A percentile compares a stretch with the other conserved stretches of the same genome.
Conservation (phyloP, 2,797 vertebrate genomes). For the Oryzias dopingdopingensis region DNA sequence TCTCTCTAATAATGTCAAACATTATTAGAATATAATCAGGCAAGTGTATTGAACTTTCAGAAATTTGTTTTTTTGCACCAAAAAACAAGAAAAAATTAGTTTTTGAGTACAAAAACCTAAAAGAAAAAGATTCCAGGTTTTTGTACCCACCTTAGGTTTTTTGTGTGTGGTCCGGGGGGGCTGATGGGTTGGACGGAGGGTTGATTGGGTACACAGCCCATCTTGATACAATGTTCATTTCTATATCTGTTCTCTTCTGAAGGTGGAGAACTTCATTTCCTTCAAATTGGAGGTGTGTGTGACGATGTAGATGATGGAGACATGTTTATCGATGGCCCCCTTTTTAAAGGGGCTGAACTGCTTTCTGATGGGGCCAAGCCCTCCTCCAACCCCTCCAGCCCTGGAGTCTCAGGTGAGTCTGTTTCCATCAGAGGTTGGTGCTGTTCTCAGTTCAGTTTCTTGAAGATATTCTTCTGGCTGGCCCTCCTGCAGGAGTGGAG, state of each 20-base stretch:
- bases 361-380: slow-evolving; percentile 91
- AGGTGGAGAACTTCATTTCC: slow-evolving; percentile 99
- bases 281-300: slow-evolving; percentile 99
- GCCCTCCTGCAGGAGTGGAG: slow-evolving; percentile 83
- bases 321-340: slow-evolving; percentile 96
- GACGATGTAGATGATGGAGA: slow-evolving; percentile 96
- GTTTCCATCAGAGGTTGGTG: too few relatives aligned
- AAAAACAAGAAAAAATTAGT: too few relatives aligned
- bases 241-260: slow-evolving; percentile 25
- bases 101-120: too few relatives aligned
- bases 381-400: slow-evolving; percentile 95
- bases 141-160: too few relatives aligned
- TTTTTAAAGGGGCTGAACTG: slow-evolving; percentile 91
- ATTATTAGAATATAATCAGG: too few relatives aligned
- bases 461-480: background rate
- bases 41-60: background rate
- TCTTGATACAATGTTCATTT: background rate
- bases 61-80: background rate
- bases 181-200: too few relatives aligned
- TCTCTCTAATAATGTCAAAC: too few relatives aligned
- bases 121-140: too few relatives aligned
- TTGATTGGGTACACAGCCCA: too few relatives aligned
- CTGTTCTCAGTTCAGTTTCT: too few relatives aligned
- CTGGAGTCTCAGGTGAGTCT: slow-evolving; percentile 89
- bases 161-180: too few relatives aligned